These are phyloP conservation scores for Micropoecilia bifurca DNA, from an alignment of 2,797 vertebrate genomes.

Conservation along the genomic window DNA sequence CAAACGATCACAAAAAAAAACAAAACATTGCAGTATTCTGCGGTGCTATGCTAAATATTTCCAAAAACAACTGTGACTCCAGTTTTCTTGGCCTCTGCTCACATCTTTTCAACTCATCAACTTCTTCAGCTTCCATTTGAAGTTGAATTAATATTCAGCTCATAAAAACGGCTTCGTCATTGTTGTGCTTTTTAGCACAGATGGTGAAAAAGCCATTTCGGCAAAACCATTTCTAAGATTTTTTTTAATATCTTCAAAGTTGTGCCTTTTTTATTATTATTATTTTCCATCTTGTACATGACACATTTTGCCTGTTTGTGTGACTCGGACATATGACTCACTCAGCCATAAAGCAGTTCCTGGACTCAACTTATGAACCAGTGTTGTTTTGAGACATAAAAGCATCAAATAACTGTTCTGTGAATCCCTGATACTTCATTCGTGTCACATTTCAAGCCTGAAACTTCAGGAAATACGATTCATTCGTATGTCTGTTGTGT, in stretches of 20 bases:
- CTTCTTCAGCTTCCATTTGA: background rate
- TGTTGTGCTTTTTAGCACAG: background rate
- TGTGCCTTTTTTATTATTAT: no score
- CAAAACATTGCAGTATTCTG: background rate
- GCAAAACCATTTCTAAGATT: background rate
- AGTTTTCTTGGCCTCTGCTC: background rate
- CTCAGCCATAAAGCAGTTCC: background rate
- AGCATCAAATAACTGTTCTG: background rate
- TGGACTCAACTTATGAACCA: background rate
- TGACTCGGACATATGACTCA: background rate
- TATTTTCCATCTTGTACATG: background rate
- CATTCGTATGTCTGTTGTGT: background rate
- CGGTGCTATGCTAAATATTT: background rate
- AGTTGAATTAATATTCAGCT: background rate
- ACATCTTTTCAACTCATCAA: background rate
- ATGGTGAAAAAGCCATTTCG: background rate
- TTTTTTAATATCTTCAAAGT: background rate
- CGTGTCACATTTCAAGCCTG: background rate
- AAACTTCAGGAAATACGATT: background rate
- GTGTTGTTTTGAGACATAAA: background rate
- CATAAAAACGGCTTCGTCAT: background rate
- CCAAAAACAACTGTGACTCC: background rate
- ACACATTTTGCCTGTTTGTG: background rate
- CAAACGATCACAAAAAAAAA: no score
- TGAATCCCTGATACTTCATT: background rate